A percentile compares a stretch with the other conserved stretches of the same genome.
Evolutionary conservation across 2,888 invertebrate species (phyloP).

Genomic region (Drosophila borealis): DNA sequence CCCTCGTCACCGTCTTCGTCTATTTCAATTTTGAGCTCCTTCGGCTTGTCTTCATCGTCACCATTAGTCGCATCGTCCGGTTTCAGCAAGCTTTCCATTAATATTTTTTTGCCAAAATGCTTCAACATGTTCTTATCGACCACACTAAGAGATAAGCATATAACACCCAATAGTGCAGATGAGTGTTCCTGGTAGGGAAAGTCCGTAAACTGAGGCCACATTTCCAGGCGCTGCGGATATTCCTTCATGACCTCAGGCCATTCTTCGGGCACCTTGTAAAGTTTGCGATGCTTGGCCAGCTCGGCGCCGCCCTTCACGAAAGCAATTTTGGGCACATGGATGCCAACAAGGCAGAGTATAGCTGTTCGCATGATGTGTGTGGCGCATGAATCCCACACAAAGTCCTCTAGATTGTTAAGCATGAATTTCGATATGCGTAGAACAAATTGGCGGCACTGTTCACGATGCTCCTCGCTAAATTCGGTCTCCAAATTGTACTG

Average conservation of each 20-base stretch:
- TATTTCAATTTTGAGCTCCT: constrained; percentile 16
- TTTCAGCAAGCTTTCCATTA: constrained; percentile 85
- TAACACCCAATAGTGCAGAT: constrained; percentile 89
- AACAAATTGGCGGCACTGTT: constrained; percentile 88
- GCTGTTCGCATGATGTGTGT: constrained; percentile 91
- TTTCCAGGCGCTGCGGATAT: constrained; percentile 87
- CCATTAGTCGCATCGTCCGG: constrained; percentile 40
- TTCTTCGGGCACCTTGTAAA: constrained; percentile 86
- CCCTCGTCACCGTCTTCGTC: constrained; percentile 5
- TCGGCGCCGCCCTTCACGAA: constrained; percentile 84
- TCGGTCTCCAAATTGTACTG: constrained; percentile 80
- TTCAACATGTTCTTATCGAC: constrained; percentile 87
- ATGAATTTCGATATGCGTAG: constrained; percentile 90
- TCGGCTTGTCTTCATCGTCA: constrained; percentile 21
- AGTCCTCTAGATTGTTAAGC: constrained; percentile 94
- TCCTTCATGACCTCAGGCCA: constrained; percentile 88
- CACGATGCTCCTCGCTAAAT: constrained; percentile 86
- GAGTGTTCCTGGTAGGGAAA: constrained; percentile 89
- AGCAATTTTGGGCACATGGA: constrained; percentile 86
- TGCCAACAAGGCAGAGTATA: constrained; percentile 89
- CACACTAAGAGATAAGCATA: constrained; percentile 86
- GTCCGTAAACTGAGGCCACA: constrained; percentile 92
- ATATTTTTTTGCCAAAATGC: constrained; percentile 88
- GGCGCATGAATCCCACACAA: constrained; percentile 91
- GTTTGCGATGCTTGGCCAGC: constrained; percentile 65